Conservation (phyloP, 2,888 invertebrate species). For the Lasioglossum malachurum region DNA sequence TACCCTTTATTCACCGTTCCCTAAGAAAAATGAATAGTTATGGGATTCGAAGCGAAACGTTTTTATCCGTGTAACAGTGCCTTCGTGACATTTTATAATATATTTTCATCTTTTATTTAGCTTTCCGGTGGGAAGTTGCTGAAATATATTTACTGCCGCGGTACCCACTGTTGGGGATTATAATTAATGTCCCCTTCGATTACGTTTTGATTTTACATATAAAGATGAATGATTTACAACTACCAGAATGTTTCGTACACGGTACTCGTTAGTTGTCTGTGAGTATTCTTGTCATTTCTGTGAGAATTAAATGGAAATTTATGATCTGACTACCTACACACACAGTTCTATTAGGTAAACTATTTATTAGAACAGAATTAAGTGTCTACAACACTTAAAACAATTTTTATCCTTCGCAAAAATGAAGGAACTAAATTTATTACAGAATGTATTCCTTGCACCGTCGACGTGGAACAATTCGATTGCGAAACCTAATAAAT, state of each 20-base stretch:
- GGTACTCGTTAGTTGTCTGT: background rate
- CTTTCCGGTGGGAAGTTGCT: background rate
- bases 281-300: background rate
- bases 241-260: background rate
- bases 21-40: slow-evolving; percentile 1
- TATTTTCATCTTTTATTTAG: no score
- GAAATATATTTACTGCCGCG: background rate
- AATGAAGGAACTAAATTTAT: no score
- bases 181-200: background rate
- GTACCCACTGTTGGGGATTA: background rate
- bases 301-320: background rate
- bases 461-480: background rate
- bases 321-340: background rate
- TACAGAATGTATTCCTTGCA: background rate
- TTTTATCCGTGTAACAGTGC: background rate
- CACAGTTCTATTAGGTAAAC: background rate
- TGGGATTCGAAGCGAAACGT: background rate
- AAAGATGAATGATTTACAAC: background rate
- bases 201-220: background rate
- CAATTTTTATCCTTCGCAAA: no score
- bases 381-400: no score
- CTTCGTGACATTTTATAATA: background rate
- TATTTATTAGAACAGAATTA: no score
- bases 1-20: background rate
- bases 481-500: slow-evolving; percentile 27